phyloP scores from a whole-genome alignment of 2,888 invertebrate genomes.

The Chrysodeixis includens region DNA sequence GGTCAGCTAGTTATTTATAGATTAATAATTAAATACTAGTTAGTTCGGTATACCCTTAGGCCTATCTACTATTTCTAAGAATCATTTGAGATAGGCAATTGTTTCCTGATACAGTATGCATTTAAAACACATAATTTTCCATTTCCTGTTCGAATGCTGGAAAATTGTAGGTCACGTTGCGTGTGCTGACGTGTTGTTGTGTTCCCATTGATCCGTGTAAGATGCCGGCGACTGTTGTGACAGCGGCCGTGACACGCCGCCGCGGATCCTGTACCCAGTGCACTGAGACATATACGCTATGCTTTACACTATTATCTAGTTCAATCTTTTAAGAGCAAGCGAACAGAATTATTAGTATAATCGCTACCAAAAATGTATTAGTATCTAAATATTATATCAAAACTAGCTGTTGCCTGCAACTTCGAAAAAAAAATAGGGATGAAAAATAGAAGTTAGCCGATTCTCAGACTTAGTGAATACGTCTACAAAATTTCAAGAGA shows the following conservation, averaged over 20 bases:
- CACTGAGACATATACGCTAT: conserved; percentile 5
- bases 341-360: too few species aligned
- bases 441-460: too few species aligned
- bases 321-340: too few species aligned
- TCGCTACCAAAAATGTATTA: too few species aligned
- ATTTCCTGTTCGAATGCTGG: background rate
- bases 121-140: background rate
- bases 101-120: background rate
- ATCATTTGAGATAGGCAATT: background rate
- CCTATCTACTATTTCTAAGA: too few species aligned
- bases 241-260: conserved; percentile 14
- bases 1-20: too few species aligned
- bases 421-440: too few species aligned
- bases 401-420: too few species aligned
- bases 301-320: background rate
- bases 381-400: too few species aligned
- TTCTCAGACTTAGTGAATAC: too few species aligned
- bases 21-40: background rate
- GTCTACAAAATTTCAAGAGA: too few species aligned
- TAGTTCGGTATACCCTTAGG: too few species aligned
- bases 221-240: conserved; percentile 15
- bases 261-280: conserved; percentile 16
- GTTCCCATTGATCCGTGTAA: conserved; percentile 24
- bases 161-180: conserved; percentile 6
- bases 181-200: conserved; percentile 8